Conservation (phyloP, 2,797 vertebrate genomes). For the Tympanoctomys barrerae region DNA sequence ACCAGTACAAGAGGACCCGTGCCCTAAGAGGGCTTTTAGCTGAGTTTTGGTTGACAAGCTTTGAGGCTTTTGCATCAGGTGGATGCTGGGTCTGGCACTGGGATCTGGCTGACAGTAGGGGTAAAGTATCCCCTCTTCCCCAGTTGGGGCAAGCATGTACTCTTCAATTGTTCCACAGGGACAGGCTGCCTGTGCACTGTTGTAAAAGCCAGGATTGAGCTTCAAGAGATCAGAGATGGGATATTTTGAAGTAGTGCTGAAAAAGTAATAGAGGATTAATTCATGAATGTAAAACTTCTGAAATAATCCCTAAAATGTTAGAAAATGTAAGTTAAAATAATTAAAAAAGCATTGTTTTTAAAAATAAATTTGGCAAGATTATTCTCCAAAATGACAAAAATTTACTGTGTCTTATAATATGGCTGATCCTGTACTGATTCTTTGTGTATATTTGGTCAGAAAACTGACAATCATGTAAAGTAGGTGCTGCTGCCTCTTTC, state of each 20-base stretch:
- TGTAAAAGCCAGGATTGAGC: not conserved
- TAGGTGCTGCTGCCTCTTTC: not conserved
- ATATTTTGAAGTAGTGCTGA: not conserved
- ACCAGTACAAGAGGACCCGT: not conserved
- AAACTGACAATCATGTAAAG: not conserved
- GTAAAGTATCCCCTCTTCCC: not conserved
- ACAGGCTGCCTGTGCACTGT: not conserved
- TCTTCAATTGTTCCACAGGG: not conserved
- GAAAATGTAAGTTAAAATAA: not conserved
- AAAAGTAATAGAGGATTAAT: not conserved
- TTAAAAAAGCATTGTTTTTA: slow-evolving; percentile 1
- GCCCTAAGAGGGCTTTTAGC: not conserved
- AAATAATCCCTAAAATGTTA: slow-evolving; percentile 7
- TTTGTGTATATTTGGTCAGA: not conserved
- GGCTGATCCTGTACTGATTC: not conserved
- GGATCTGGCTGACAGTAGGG: not conserved
- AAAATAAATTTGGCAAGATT: slow-evolving; percentile 13
- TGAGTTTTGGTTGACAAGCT: not conserved
- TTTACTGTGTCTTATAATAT: not conserved
- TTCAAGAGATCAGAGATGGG: slow-evolving; percentile 1
- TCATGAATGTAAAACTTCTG: not conserved
- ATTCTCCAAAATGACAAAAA: slow-evolving; percentile 19
- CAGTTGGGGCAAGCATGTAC: not conserved
- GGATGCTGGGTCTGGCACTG: not conserved
- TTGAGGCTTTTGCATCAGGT: not conserved